A percentile compares a stretch with the other conserved stretches of the same genome.
Conservation (phyloP, 2,797 vertebrate genomes). For the Loris lydekkerianus region DNA sequence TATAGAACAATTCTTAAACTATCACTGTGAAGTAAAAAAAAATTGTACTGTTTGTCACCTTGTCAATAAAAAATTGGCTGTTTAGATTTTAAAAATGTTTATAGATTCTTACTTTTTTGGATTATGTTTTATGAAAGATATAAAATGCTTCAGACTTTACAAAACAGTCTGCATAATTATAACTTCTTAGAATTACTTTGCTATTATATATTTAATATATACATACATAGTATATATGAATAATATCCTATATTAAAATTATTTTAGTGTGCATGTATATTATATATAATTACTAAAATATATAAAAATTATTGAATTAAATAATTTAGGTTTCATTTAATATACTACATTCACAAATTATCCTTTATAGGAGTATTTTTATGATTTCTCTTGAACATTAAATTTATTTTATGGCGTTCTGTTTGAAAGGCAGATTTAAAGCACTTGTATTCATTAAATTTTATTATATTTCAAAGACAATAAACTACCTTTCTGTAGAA, state of each 20-base stretch:
- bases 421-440: constrained; percentile 16
- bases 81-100: not conserved
- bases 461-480: constrained; percentile 20
- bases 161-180: not conserved
- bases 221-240: not conserved
- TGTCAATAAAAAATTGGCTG: constrained; percentile 2
- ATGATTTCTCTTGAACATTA: constrained; percentile 7
- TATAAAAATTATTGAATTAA: not conserved
- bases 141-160: not conserved
- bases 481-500: not conserved
- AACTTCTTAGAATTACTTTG: not conserved
- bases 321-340: not conserved
- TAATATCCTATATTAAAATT: not conserved
- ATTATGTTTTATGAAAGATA: constrained; percentile 13
- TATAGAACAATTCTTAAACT: not conserved
- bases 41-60: not conserved
- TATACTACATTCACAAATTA: not conserved
- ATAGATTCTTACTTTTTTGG: not conserved
- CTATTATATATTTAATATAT: not conserved
- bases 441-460: not conserved
- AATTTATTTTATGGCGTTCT: not conserved
- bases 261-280: not conserved
- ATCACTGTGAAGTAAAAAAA: constrained; percentile 29
- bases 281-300: not conserved
- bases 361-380: not conserved